phyloP scores from a whole-genome alignment of 2,888 invertebrate genomes.

The Pocota personata region DNA sequence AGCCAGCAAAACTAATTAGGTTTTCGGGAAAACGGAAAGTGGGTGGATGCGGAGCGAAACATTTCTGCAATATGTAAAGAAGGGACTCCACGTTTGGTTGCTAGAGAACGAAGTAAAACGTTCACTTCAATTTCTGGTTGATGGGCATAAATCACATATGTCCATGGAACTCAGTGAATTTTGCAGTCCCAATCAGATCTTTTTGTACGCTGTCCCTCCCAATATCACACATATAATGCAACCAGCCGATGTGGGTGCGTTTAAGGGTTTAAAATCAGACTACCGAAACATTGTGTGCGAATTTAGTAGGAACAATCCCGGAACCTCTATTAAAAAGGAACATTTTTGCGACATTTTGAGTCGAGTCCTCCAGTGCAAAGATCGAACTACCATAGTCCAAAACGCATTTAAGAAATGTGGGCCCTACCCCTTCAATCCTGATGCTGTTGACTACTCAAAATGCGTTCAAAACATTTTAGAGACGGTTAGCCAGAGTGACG shows the following conservation, averaged over 20 bases:
- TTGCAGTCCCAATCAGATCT: background rate
- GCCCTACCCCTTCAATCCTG: too few species aligned
- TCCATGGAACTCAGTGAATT: slow-evolving; percentile 13
- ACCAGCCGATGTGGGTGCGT: slow-evolving; percentile 16
- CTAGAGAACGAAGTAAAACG: background rate
- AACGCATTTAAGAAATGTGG: too few species aligned
- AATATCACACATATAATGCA: slow-evolving; percentile 3
- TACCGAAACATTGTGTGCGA: background rate
- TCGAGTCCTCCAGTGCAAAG: background rate
- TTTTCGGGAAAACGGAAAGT: background rate
- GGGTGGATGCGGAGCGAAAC: too few species aligned
- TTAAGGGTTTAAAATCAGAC: slow-evolving; percentile 1
- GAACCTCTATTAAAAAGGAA: background rate
- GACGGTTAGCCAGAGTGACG: too few species aligned
- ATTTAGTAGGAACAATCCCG: background rate
- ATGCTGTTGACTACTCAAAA: too few species aligned
- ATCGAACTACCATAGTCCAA: too few species aligned
- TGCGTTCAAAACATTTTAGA: too few species aligned
- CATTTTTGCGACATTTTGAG: background rate
- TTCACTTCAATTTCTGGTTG: background rate
- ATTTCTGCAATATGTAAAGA: too few species aligned
- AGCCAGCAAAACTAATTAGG: background rate
- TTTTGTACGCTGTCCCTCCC: slow-evolving; percentile 12
- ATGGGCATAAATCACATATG: too few species aligned
- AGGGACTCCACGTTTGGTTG: slow-evolving; percentile 7